Evolutionary conservation across 2,797 vertebrate species (phyloP).

Genomic region (Cheirogaleus major): DNA sequence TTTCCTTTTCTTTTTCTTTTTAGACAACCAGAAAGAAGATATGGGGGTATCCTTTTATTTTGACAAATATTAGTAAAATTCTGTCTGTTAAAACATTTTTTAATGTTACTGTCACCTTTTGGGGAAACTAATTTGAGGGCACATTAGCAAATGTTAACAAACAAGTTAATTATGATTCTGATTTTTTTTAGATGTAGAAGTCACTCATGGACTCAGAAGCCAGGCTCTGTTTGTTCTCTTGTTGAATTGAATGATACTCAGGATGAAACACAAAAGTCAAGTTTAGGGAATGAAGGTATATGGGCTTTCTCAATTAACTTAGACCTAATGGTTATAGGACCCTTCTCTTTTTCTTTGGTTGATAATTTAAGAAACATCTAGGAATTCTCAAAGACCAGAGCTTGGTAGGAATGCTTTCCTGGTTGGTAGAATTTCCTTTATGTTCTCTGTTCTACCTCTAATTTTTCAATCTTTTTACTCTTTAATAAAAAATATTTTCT

Average conservation of each 20-base stretch:
- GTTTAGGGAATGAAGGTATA: slow-evolving; percentile 61
- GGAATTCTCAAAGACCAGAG: not conserved
- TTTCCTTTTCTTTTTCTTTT: no score
- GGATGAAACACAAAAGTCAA: slow-evolving; percentile 64
- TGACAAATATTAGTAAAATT: slow-evolving; percentile 34
- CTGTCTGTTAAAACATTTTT: not conserved
- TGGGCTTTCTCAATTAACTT: slow-evolving; percentile 73
- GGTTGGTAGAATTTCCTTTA: not conserved
- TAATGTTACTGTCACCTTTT: not conserved
- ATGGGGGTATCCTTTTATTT: not conserved
- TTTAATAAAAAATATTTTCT: not conserved
- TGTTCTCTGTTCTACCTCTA: not conserved
- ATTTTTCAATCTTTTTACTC: not conserved
- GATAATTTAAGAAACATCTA: slow-evolving; percentile 14
- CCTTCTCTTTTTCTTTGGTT: not conserved
- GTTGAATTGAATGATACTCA: slow-evolving; percentile 72
- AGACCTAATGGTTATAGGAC: not conserved
- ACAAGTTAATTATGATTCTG: slow-evolving; percentile 45
- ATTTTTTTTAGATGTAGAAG: slow-evolving; percentile 85
- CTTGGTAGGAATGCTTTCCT: not conserved
- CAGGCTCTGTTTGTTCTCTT: slow-evolving; percentile 71
- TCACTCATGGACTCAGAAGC: slow-evolving; percentile 87
- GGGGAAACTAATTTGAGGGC: not conserved
- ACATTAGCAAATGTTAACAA: slow-evolving; percentile 39
- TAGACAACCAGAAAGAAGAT: no score